Evolutionary conservation across 2,113 vertebrate species (phyloP).

Genomic region (Callipepla californica): DNA sequence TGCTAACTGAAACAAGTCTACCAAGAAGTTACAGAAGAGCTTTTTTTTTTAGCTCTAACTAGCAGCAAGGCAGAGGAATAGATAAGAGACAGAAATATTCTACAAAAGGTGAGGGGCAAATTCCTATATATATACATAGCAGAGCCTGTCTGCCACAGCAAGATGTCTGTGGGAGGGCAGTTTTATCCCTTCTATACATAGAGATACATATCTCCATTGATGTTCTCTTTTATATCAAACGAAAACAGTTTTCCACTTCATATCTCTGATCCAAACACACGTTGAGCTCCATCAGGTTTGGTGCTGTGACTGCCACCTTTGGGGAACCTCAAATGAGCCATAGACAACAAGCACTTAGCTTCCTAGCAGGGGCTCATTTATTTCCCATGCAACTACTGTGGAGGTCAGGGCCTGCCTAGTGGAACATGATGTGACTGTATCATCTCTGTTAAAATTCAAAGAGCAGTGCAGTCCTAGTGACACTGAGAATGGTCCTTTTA

Average conservation of each 20-base stretch:
- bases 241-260: not conserved
- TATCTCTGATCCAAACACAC: not conserved
- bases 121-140: not conserved
- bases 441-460: not conserved
- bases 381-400: not conserved
- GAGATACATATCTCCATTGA: not conserved
- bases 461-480: constrained; percentile 9
- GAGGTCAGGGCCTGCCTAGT: not conserved
- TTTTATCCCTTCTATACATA: not conserved
- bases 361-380: not conserved
- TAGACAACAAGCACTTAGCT: not conserved
- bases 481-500: not conserved
- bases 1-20: not conserved
- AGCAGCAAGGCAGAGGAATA: not conserved
- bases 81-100: not conserved
- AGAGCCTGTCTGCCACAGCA: not conserved
- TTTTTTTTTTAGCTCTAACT: not conserved
- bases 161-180: not conserved
- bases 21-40: not conserved
- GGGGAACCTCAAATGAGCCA: not conserved
- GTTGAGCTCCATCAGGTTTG: not conserved
- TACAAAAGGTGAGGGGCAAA: not conserved
- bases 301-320: not conserved
- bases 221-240: not conserved
- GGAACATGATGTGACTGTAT: constrained; percentile 31